Base-by-base conservation (phyloP, 1,140 invertebrate species). In the Drosophila funebris region DNA sequence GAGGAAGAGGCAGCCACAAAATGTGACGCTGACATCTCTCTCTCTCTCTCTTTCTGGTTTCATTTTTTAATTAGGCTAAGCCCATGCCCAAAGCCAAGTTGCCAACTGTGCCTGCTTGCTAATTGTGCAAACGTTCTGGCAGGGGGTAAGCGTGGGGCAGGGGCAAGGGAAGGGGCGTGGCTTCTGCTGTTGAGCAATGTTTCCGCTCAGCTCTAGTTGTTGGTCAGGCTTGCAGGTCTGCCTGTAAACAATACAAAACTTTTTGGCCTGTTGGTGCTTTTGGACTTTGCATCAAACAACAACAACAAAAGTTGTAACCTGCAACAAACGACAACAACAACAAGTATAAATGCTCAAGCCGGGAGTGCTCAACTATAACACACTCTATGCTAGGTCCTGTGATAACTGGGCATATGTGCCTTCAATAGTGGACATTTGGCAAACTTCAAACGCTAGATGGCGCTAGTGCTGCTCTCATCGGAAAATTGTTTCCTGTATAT, bases 41-140 rank as follows among this genome's bases (percentile, higher is more conserved):
- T 33, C 7, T 29, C 37, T 62, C 33, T 79, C 76, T 71, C 79
- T 41, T 44, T 74, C 77, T 74, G 77, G 53, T 33, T 72, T 64
- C 7, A 66, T 63, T 73, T 88, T 90, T 87, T 90, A 90, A 90
- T 90, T 90, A 90, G 87, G 69, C 87, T 87, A 90, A 90, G 87
- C 76, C 71, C 69, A 61, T 56, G 68, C 73, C 70, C 66, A 73
- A 84, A 90, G 81, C 75, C 78, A 82, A 72, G 58, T 82, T 85
- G 64, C 69, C 80, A 81, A 85, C 71, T 84, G 73, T 58, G 84
- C 64, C 58, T 37, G 56, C 7, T 7, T 70, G 64, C 75, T 71
- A 75, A 67, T 76, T 81, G 75, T 61, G 20, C 58, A 14, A 20
- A 8, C 9, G 13, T 22, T 41, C 11, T 33, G 13, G 9, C 37